phyloP scores from a whole-genome alignment of 2,888 invertebrate species.

The Drosophila mercatorum region DNA sequence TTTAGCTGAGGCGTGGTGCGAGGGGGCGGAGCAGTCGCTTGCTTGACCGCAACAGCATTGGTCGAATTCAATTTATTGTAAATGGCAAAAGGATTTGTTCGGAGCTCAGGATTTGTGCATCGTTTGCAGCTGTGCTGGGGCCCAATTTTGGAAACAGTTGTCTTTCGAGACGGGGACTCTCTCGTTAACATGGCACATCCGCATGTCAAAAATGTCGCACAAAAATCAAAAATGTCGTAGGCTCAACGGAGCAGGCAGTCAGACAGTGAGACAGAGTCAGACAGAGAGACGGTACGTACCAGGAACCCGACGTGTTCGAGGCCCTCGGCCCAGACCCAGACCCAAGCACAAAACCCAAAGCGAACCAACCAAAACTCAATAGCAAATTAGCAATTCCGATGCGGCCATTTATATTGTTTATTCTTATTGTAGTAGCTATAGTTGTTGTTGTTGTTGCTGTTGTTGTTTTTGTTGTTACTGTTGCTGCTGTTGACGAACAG shows the following conservation, averaged over 20 bases:
- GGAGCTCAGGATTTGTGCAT: constrained; percentile 41
- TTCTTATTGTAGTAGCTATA: constrained; percentile 63
- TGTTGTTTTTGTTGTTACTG: constrained; percentile 15
- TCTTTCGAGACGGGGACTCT: constrained; percentile 14
- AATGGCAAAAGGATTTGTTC: constrained; percentile 72
- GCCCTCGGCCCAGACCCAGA: constrained; percentile 64
- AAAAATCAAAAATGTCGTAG: constrained; percentile 68
- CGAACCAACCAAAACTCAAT: constrained; percentile 64
- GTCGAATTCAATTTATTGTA: constrained; percentile 79
- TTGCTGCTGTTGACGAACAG: constrained; percentile 67
- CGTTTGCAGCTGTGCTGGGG: constrained; percentile 57
- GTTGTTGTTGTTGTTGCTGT: constrained; percentile 18
- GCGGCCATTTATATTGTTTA: constrained; percentile 79
- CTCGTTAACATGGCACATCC: constrained; percentile 78
- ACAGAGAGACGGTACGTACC: constrained; percentile 31
- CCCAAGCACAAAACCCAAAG: constrained; percentile 49
- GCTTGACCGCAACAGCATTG: constrained; percentile 75
- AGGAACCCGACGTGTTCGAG: constrained; percentile 48
- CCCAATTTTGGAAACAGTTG: constrained; percentile 45
- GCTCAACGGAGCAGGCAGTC: constrained; percentile 11
- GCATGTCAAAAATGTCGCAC: constrained; percentile 80
- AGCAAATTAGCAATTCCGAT: constrained; percentile 80
- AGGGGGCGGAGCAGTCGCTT: neutral
- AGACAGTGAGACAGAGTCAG: constrained; percentile 8
- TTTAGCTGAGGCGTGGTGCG: neutral